Conservation (phyloP, 2,113 vertebrate species). For the Lepisosteus oculatus region DNA sequence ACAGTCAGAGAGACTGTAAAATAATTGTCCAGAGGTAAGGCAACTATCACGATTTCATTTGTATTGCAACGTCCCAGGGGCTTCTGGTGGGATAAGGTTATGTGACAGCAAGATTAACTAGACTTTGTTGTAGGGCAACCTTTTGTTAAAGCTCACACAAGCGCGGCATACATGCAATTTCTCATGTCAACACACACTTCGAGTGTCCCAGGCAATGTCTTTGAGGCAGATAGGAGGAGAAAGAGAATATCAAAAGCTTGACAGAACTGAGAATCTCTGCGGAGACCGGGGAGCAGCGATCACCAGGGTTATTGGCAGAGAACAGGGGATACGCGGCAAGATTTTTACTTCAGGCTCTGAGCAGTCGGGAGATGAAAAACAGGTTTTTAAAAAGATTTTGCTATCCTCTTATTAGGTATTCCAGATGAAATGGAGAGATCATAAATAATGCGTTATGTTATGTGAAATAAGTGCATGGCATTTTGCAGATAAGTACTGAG, state of each 20-base stretch:
- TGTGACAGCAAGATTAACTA: constrained; percentile 5
- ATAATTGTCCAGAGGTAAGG: background rate
- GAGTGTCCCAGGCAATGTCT: background rate
- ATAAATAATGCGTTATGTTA: constrained; percentile 25
- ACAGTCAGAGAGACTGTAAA: background rate
- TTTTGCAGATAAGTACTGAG: constrained; percentile 63
- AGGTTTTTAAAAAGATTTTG: background rate
- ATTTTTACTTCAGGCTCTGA: background rate
- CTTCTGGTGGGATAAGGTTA: background rate
- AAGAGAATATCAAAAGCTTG: background rate
- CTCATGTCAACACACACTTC: background rate
- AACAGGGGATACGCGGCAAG: background rate
- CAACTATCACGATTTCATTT: background rate
- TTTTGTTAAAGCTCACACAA: background rate
- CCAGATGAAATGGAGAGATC: background rate
- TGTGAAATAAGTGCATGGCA: constrained; percentile 54
- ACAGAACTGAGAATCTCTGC: background rate
- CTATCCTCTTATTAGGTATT: background rate
- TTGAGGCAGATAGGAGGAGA: background rate
- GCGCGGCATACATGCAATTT: background rate
- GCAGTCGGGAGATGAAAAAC: background rate
- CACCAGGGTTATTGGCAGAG: constrained; percentile 9
- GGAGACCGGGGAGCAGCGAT: constrained; percentile 19
- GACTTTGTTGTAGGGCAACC: constrained; percentile 6
- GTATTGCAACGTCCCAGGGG: constrained; percentile 2